Conservation (phyloP, 2,888 invertebrate species). For the Cheilosia vulpina region DNA sequence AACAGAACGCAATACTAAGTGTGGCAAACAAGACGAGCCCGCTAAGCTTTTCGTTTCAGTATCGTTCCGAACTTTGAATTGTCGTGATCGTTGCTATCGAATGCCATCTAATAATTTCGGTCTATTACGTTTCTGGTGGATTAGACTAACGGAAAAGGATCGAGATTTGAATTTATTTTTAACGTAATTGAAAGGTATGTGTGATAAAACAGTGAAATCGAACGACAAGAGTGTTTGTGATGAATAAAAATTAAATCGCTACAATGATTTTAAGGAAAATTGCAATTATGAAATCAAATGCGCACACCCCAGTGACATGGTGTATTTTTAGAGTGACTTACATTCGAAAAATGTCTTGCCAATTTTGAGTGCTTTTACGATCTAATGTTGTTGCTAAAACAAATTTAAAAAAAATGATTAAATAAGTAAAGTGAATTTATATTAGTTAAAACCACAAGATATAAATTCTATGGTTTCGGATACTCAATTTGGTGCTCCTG, state of each 20-base stretch:
- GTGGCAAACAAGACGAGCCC: constrained; percentile 10
- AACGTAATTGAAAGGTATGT: constrained; percentile 59
- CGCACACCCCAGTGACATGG: constrained; percentile 33
- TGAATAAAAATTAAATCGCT: constrained; percentile 10
- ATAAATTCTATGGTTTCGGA: too few species aligned
- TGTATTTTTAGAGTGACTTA: constrained; percentile 36
- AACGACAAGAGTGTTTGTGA: not conserved
- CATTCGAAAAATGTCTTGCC: not conserved
- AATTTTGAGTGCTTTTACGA: constrained; percentile 4
- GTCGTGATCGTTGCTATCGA: constrained; percentile 68
- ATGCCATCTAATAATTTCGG: constrained; percentile 31
- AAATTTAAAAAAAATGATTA: not conserved
- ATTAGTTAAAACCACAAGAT: too few species aligned
- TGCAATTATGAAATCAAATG: constrained; percentile 8
- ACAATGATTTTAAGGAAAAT: constrained; percentile 2
- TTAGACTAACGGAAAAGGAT: constrained; percentile 42
- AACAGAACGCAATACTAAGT: constrained; percentile 28
- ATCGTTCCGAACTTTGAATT: constrained; percentile 67
- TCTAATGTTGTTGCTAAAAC: not conserved
- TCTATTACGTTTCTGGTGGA: constrained; percentile 21
- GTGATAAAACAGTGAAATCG: constrained; percentile 20
- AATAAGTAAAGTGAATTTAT: not conserved
- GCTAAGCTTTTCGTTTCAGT: constrained; percentile 70
- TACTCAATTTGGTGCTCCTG: too few species aligned
- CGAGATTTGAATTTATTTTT: constrained; percentile 40